phyloP scores from a whole-genome alignment of 2,797 vertebrate species.

The Acestrorhynchus altus region DNA sequence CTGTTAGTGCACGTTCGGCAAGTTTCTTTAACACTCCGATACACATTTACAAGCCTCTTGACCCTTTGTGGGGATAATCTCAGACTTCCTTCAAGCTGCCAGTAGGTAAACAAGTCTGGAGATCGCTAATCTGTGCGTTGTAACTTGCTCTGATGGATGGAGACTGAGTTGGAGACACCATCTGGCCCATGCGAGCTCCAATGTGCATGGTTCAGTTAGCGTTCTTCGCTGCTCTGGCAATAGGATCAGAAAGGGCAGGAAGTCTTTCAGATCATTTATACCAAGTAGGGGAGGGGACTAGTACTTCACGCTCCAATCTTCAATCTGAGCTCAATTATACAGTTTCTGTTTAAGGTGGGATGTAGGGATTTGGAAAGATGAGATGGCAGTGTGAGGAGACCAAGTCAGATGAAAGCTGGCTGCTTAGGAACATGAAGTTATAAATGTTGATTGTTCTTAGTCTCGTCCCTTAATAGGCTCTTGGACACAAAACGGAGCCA shows the following conservation, averaged over 20 bases:
- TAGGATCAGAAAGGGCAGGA: slow-evolving; percentile 28
- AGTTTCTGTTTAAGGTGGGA: neutral
- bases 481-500: neutral
- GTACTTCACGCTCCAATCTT: neutral
- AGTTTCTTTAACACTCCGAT: slow-evolving; percentile 33
- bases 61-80: slow-evolving; percentile 47
- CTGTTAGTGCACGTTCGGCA: slow-evolving; percentile 38
- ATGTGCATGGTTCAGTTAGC: slow-evolving; percentile 8
- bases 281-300: neutral
- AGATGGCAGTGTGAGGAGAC: neutral
- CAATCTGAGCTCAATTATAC: neutral
- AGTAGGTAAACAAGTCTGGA: slow-evolving; percentile 44
- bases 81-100: slow-evolving; percentile 34
- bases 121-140: slow-evolving; percentile 38
- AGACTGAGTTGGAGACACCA: slow-evolving; percentile 18
- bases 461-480: neutral
- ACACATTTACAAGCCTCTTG: slow-evolving; percentile 35
- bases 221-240: slow-evolving; percentile 2
- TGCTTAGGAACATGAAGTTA: neutral
- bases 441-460: slow-evolving; percentile 27
- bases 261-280: neutral
- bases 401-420: neutral
- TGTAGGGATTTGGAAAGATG: neutral
- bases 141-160: slow-evolving; percentile 36
- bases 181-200: slow-evolving; percentile 30